Percentiles rank a stretch among this genome's conserved stretches.
Evolutionary conservation across 2,113 vertebrate genomes (phyloP).

Genomic region (Burhinus bistriatus): DNA sequence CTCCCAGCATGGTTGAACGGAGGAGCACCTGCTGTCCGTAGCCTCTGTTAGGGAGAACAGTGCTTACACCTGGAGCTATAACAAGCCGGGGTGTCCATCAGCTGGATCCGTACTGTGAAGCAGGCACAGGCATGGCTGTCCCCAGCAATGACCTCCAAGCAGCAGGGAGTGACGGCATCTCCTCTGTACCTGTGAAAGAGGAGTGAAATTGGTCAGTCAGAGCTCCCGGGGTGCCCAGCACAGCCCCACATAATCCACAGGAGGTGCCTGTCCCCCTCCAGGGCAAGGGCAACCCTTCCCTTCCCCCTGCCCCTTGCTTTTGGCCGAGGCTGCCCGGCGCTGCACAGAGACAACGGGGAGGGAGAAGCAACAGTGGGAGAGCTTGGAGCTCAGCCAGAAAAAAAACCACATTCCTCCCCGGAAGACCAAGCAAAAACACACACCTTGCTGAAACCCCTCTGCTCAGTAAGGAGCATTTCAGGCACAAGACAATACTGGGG

Average conservation of each 20-base stretch:
- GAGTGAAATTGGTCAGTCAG: rapidly evolving
- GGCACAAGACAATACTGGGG: background rate
- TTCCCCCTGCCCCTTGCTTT: background rate
- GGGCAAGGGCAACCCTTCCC: too few relatives aligned
- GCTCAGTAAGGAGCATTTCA: too few relatives aligned
- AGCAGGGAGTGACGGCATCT: background rate
- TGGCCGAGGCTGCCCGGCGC: too few relatives aligned
- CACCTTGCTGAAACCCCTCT: background rate
- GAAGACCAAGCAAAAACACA: rapidly evolving
- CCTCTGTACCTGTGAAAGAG: background rate
- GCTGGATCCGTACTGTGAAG: too few relatives aligned
- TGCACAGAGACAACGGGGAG: rapidly evolving
- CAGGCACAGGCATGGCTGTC: background rate
- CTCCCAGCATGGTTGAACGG: rapidly evolving
- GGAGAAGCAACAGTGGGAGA: background rate
- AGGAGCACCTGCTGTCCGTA: rapidly evolving
- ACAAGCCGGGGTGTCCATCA: background rate
- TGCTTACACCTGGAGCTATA: background rate
- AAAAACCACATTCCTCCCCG: background rate
- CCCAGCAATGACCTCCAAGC: too few relatives aligned
- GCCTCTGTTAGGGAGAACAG: rapidly evolving
- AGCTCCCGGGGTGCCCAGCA: too few relatives aligned
- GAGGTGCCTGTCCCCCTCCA: background rate
- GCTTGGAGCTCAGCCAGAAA: rapidly evolving
- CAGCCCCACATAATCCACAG: rapidly evolving